Conservation (phyloP, 2,113 vertebrate genomes). For the Suncus etruscus region DNA sequence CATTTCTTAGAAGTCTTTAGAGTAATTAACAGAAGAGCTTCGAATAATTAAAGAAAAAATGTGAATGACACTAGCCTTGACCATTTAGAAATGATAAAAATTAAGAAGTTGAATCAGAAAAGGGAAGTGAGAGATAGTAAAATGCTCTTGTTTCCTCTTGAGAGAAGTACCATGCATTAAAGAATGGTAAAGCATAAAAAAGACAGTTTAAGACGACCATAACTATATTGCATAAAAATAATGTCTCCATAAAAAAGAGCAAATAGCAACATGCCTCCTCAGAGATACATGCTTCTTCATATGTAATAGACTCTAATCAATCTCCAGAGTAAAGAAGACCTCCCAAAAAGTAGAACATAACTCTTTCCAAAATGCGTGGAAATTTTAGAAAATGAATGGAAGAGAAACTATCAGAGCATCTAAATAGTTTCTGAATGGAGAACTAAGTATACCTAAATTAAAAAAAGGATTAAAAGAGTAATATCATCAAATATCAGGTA, state of each 20-base stretch:
- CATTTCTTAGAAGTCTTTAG: slow-evolving; percentile 53
- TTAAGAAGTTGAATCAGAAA: slow-evolving; percentile 76
- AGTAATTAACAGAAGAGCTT: slow-evolving; percentile 55
- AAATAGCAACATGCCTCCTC: neutral
- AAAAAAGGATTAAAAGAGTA: neutral
- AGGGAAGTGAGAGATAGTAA: slow-evolving; percentile 78
- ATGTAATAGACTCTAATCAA: neutral
- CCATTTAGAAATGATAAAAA: slow-evolving; percentile 71
- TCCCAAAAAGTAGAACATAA: neutral
- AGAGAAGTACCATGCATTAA: slow-evolving; percentile 23
- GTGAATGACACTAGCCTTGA: slow-evolving; percentile 72
- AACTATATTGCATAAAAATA: neutral
- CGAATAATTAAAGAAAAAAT: slow-evolving; percentile 71
- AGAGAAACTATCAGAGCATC: neutral
- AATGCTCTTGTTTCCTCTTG: slow-evolving; percentile 51
- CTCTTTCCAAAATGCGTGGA: slow-evolving; percentile 7
- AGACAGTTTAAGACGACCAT: neutral
- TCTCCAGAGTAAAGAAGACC: neutral
- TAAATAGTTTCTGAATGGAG: neutral
- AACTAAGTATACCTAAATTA: neutral
- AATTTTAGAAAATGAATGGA: slow-evolving; percentile 25
- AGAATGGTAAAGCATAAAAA: slow-evolving; percentile 40
- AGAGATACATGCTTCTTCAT: neutral
- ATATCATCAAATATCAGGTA: neutral
- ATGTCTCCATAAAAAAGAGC: slow-evolving; percentile 34